Evolutionary conservation across 2,888 invertebrate species (phyloP), one percentile per base, ranked within the genome.

Genomic region (Caenorhabditis sp.): DNA sequence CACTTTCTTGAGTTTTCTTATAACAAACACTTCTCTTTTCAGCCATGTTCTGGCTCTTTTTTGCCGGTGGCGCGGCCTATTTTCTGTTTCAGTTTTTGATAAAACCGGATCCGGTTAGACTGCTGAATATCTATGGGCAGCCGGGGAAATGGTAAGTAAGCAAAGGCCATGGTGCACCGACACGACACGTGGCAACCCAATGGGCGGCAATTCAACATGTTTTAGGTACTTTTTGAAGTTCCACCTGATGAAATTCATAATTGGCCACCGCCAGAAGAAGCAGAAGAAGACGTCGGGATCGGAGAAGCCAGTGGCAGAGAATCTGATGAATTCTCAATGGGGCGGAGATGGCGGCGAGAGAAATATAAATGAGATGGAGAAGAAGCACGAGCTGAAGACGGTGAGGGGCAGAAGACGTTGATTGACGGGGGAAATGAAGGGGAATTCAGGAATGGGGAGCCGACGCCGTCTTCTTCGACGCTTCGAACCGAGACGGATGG

Each of bases 391-490:
- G 24, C 58, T 88, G 64, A 61, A 37, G 18, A 47, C 32, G 44
- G 72, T 80, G n/a, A 55, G 56, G 35, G 13, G 15, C n/a, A n/a
- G n/a, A n/a, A n/a, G n/a, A n/a, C n/a, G n/a, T 11, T 40, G 40
- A 40, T 40, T 18, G 47, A 47, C n/a, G 18, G n/a, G 47, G 8
- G 44, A 5, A 55, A 9, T 13, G 26, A 56, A 32, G 20, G 24
- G n/a, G 18, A 44, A 51, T 72, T 2, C 22, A 84, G 85, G 65
- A 91, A 56, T 87, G 88, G 94, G 95, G 95, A 1, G 95, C 95
- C 82, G 95, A 96, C 92, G 95, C 95, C 4, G 94, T 95, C 0
- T 95, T 95, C 92, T 95, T 95, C 92, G 95, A 95, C 92, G 95
- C 94, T 0, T 94, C 94, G 28, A 94, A 94, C 83, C 92, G 92